Percentiles rank a stretch among this genome's conserved stretches.
These are phyloP conservation scores for Augiades crinisus DNA, from an alignment of 2,888 invertebrate genomes.

Conservation along the genomic window DNA sequence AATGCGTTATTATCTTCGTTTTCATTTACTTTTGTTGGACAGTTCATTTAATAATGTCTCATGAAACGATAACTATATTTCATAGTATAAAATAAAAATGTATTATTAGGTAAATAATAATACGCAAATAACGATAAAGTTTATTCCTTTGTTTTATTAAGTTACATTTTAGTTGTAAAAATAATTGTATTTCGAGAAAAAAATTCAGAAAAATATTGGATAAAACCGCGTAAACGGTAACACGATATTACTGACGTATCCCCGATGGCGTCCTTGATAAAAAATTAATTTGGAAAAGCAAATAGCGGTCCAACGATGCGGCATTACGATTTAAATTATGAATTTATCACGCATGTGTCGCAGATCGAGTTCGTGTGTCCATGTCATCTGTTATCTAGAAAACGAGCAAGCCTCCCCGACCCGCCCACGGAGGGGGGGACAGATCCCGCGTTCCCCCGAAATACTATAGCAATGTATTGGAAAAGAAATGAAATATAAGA, in stretches of 20 bases:
- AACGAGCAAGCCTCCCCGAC: slow-evolving; percentile 32
- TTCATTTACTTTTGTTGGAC: too few relatives aligned
- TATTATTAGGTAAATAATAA: too few relatives aligned
- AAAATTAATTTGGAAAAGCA: slow-evolving; percentile 25
- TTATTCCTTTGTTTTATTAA: too few relatives aligned
- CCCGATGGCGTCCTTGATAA: neutral
- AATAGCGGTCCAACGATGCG: slow-evolving; percentile 1
- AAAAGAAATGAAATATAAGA: neutral
- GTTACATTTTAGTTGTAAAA: too few relatives aligned
- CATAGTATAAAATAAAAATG: too few relatives aligned
- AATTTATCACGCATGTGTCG: slow-evolving; percentile 31
- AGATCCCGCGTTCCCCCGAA: slow-evolving; percentile 13
- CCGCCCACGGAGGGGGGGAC: slow-evolving; percentile 20
- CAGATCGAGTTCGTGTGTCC: slow-evolving; percentile 36
- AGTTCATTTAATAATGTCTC: too few relatives aligned
- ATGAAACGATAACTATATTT: too few relatives aligned
- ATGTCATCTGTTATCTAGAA: slow-evolving; percentile 41
- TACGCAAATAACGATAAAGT: too few relatives aligned
- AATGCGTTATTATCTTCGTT: too few relatives aligned
- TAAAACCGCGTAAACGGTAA: neutral
- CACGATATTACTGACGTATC: neutral
- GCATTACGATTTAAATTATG: slow-evolving; percentile 20
- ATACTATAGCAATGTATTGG: neutral
- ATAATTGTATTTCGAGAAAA: too few relatives aligned
- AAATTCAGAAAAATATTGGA: too few relatives aligned